Evolutionary conservation across 2,888 invertebrate species (phyloP).

Genomic region (Lumbricus terrestris): DNA sequence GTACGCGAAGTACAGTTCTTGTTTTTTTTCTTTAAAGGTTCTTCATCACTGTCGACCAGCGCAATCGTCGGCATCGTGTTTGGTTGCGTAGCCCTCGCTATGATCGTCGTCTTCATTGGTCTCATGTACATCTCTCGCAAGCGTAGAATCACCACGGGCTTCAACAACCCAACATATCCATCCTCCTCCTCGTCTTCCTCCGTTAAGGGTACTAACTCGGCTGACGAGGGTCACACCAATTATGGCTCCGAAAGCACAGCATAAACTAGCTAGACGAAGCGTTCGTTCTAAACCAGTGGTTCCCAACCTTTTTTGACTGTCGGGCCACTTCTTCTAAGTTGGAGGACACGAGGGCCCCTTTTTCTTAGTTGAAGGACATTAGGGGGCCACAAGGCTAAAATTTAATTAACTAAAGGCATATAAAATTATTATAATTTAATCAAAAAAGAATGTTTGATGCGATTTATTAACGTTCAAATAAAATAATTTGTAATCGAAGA

Average conservation of each 20-base stretch:
- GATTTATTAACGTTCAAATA: too few relatives aligned
- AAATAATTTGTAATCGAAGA: too few relatives aligned
- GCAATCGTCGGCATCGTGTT: conserved; percentile 19
- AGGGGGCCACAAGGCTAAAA: too few relatives aligned
- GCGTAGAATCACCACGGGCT: background rate
- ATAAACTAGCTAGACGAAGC: background rate
- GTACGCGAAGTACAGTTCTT: background rate
- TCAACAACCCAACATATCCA: background rate
- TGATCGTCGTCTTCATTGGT: background rate
- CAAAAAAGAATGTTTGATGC: too few relatives aligned
- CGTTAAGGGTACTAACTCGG: background rate
- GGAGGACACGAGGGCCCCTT: too few relatives aligned
- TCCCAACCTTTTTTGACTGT: too few relatives aligned
- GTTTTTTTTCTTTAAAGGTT: background rate
- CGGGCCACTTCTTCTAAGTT: too few relatives aligned
- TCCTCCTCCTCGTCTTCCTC: background rate
- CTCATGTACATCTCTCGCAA: conserved; percentile 14
- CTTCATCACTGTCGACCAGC: conserved; percentile 4
- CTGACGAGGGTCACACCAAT: too few relatives aligned
- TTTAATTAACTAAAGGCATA: too few relatives aligned
- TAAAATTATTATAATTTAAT: too few relatives aligned
- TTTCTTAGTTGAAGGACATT: too few relatives aligned
- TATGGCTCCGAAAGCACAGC: background rate
- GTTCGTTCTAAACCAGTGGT: too few relatives aligned
- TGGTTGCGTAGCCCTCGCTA: background rate